These are phyloP conservation scores for Zonitis immaculata DNA, from an alignment of 2,888 invertebrate species.

Conservation along the genomic window DNA sequence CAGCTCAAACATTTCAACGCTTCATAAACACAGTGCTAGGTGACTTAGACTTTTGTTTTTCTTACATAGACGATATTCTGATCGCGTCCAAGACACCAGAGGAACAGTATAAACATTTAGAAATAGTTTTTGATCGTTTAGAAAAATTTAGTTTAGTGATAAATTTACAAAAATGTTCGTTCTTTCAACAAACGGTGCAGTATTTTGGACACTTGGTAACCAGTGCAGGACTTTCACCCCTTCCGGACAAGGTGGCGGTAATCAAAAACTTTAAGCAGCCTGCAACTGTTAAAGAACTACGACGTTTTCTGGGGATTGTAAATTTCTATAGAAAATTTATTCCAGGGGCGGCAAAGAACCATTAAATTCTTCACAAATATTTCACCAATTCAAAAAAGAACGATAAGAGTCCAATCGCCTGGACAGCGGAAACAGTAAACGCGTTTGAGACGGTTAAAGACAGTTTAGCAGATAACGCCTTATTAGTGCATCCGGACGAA, in stretches of 20 bases:
- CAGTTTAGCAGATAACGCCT: no score
- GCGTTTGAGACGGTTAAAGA: no score
- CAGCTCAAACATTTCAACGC: constrained; percentile 43
- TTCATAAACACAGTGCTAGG: constrained; percentile 37
- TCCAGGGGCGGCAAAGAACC: constrained; percentile 18
- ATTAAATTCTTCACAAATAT: no score
- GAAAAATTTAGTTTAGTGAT: constrained; percentile 30
- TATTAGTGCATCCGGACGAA: no score
- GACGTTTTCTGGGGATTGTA: constrained; percentile 19
- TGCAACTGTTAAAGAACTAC: constrained; percentile 6
- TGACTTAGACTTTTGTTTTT: constrained; percentile 34
- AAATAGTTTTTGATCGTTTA: constrained; percentile 26
- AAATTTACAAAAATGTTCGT: constrained; percentile 37
- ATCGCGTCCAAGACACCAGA: constrained; percentile 23
- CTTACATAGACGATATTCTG: constrained; percentile 42
- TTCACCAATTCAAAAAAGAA: constrained; percentile 5
- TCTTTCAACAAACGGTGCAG: constrained; percentile 26
- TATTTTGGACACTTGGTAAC: constrained; percentile 31
- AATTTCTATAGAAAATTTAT: constrained; percentile 23
- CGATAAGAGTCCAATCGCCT: neutral
- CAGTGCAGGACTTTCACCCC: constrained; percentile 31
- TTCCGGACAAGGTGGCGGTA: constrained; percentile 33
- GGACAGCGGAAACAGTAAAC: constrained; percentile 4
- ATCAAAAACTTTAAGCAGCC: constrained; percentile 27
- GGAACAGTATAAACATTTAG: constrained; percentile 31